Conservation (phyloP, 2,797 vertebrate genomes). For the Gymnoscopelus microlampas region DNA sequence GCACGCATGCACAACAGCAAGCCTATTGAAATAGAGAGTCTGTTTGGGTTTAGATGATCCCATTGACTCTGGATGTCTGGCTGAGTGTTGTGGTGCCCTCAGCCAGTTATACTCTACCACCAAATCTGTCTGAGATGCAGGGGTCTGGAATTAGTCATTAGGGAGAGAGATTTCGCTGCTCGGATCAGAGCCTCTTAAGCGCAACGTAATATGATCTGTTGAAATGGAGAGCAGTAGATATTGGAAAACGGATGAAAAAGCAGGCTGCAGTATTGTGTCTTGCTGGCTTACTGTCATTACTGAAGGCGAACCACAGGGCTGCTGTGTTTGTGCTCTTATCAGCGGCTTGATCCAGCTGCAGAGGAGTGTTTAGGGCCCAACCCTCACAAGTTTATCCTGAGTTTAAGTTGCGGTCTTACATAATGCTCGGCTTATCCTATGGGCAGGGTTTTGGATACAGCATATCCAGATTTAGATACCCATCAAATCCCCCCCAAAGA, state of each 20-base stretch:
- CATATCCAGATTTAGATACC: too few relatives aligned
- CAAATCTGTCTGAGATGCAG: not conserved
- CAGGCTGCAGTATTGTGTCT: conserved; percentile 35
- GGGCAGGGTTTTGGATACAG: too few relatives aligned
- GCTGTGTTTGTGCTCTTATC: conserved; percentile 50
- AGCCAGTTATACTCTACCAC: not conserved
- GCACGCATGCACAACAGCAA: conserved; percentile 1
- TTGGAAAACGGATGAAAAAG: conserved; percentile 50
- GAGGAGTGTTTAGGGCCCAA: conserved; percentile 10
- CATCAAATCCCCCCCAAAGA: too few relatives aligned
- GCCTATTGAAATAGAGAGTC: conserved; percentile 5
- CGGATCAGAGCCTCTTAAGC: conserved; percentile 19
- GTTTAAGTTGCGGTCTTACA: not conserved
- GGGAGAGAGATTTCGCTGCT: not conserved
- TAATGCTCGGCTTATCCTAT: not conserved
- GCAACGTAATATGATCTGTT: conserved; percentile 42
- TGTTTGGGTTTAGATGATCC: conserved; percentile 7
- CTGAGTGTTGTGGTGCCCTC: conserved; percentile 4
- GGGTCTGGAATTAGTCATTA: not conserved
- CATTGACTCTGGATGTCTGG: conserved; percentile 2
- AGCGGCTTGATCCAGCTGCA: not conserved
- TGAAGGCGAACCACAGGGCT: conserved; percentile 24
- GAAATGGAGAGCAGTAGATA: conserved; percentile 42
- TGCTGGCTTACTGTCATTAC: conserved; percentile 37
- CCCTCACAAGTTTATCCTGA: not conserved